Conservation (phyloP, 2,797 vertebrate species). For the Mus caroli region DNA sequence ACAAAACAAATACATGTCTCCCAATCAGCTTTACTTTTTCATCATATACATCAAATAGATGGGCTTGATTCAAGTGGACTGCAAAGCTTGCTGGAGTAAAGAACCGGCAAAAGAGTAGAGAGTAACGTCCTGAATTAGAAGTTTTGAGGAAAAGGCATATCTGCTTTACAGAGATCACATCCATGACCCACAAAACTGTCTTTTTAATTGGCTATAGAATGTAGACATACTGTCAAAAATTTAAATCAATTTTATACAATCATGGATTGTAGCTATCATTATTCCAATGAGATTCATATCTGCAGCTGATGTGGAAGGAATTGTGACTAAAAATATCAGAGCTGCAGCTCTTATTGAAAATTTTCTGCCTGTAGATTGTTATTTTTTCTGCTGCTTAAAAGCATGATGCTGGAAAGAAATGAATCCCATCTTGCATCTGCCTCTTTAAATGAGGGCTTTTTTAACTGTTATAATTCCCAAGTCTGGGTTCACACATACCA, state of each 20-base stretch:
- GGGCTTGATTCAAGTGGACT: constrained; percentile 62
- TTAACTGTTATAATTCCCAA: constrained; percentile 75
- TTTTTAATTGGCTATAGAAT: constrained; percentile 70
- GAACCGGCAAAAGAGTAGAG: neutral
- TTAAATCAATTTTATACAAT: constrained; percentile 78
- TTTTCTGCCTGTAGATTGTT: constrained; percentile 68
- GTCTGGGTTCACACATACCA: constrained; percentile 61
- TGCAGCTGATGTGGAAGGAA: constrained; percentile 73
- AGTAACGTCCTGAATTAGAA: neutral
- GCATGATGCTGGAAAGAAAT: constrained; percentile 74
- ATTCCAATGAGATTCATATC: constrained; percentile 73
- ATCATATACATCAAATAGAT: constrained; percentile 43
- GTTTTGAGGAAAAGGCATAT: constrained; percentile 31
- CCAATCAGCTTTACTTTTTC: constrained; percentile 59
- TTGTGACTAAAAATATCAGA: constrained; percentile 76
- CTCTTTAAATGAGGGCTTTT: constrained; percentile 79
- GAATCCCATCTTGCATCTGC: constrained; percentile 74
- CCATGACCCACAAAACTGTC: constrained; percentile 22
- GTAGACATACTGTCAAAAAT: constrained; percentile 71
- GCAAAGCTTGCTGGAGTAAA: constrained; percentile 22
- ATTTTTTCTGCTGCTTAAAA: constrained; percentile 80
- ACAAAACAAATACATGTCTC: neutral
- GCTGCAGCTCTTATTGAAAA: constrained; percentile 68
- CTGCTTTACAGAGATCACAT: constrained; percentile 57
- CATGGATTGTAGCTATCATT: constrained; percentile 70